Evolutionary conservation across 2,113 vertebrate species (phyloP).

Genomic region (Geococcyx californianus): DNA sequence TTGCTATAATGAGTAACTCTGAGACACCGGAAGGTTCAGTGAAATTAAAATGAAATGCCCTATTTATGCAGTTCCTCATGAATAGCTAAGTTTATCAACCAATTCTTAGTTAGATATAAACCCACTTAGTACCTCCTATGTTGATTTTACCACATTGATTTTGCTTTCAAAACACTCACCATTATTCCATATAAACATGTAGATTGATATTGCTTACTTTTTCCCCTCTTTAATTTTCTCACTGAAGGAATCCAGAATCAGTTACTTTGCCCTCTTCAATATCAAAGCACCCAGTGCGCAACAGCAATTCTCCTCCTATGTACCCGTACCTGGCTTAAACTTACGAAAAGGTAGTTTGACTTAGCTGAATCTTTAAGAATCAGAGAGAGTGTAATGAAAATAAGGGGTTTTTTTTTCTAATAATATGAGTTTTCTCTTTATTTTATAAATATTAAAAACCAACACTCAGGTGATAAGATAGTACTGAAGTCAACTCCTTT

Average conservation of each 20-base stretch:
- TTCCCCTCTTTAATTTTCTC: neutral
- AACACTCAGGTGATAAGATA: neutral
- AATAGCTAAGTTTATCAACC: neutral
- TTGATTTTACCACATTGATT: neutral
- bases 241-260: neutral
- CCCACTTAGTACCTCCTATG: neutral
- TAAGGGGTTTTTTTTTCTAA: neutral
- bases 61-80: neutral
- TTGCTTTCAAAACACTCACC: neutral
- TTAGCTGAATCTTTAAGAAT: neutral
- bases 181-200: neutral
- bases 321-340: neutral
- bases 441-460: neutral
- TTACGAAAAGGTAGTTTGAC: neutral
- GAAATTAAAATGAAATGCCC: neutral
- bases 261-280: neutral
- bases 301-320: neutral
- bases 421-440: neutral
- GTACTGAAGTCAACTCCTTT: neutral
- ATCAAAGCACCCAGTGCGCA: neutral
- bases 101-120: neutral
- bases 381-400: neutral
- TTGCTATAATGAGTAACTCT: neutral
- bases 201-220: neutral
- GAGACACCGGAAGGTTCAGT: neutral